These are phyloP conservation scores for Lepilemur septentrionalis DNA, from an alignment of 2,797 vertebrate genomes.

Conservation along the genomic window DNA sequence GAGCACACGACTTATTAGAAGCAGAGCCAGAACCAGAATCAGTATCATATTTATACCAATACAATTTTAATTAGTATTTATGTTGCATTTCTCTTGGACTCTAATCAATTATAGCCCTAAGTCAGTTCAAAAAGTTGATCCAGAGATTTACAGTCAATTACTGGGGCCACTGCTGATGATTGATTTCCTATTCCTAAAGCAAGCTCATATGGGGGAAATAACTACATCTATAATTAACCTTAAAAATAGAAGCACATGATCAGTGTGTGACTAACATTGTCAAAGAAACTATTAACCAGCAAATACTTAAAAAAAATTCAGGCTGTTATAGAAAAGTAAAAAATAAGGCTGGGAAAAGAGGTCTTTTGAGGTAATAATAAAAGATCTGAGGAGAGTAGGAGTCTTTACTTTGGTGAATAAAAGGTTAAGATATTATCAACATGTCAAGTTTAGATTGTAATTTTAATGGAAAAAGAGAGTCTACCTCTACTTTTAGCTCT, in stretches of 20 bases:
- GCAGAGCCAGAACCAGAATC: background rate
- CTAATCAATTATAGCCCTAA: background rate
- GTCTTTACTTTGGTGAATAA: slow-evolving; percentile 15
- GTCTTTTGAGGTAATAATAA: slow-evolving; percentile 4
- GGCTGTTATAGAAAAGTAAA: background rate
- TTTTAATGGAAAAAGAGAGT: background rate
- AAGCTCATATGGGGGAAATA: background rate
- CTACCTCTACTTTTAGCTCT: background rate
- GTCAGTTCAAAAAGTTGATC: background rate
- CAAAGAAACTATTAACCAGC: background rate
- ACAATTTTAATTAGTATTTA: background rate
- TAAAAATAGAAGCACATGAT: background rate
- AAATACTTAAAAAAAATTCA: slow-evolving; percentile 14
- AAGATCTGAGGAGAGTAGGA: background rate
- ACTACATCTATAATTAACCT: background rate
- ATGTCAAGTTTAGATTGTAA: slow-evolving; percentile 6
- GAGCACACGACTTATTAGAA: background rate
- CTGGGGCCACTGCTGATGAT: background rate
- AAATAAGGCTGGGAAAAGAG: background rate
- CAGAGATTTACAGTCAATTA: background rate
- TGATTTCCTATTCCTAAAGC: background rate
- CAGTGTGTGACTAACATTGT: background rate
- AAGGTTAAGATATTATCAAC: background rate
- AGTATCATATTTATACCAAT: background rate
- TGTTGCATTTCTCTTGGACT: background rate